Base-by-base conservation (phyloP, 2,797 vertebrate species). In the Lophotriccus pileatus region DNA sequence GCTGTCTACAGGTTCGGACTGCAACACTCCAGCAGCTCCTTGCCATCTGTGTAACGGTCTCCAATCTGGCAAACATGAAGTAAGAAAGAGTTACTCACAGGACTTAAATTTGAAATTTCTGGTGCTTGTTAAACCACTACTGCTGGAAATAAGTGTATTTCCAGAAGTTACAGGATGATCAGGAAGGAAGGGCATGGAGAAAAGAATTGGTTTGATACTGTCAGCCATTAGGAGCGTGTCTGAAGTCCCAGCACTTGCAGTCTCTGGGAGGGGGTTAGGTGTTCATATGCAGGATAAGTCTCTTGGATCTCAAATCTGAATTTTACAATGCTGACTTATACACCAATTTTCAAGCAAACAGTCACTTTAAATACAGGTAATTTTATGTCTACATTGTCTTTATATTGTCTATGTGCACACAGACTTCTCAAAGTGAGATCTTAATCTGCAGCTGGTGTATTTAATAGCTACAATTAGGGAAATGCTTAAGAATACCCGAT, bases 401-500 rank as follows among this genome's bases (percentile, higher is more conserved):
- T 86, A 4, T 66, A 47, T 52, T 81, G 21, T 52, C 24, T 84
- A 2, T 69, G 34, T 73, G 73, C 9, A 41, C 70, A 53, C 39
- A 90, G 73, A 60, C 25, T 90, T 72, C 55, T 81, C 32, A 46
- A 77, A 91, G 44, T 76, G 63, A 79, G 63, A 82, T 79, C 77
- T 90, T 93, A 90, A 87, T 94, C 68, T 90, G 55, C 56, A 77
- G 9, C 39, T 87, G 22, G 10, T 82, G 49, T 82, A 36, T 89
- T 93, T 83, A 78, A 62, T 79, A 85, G 49, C 50, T 74, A 80
- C 70, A 66, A 14, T 94, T 90, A 88, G 25, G 80, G 39, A 92
- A 92, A 80, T 77, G 32, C 24, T 89, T 93, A 92, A 79, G 55
- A 86, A 55, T 91, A 53, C 21, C 90, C 78, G 28, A 76, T 92